Evolutionary conservation across 2,888 invertebrate genomes (phyloP), one percentile per base, ranked within the genome.

Genomic region (Catocala sponsa): DNA sequence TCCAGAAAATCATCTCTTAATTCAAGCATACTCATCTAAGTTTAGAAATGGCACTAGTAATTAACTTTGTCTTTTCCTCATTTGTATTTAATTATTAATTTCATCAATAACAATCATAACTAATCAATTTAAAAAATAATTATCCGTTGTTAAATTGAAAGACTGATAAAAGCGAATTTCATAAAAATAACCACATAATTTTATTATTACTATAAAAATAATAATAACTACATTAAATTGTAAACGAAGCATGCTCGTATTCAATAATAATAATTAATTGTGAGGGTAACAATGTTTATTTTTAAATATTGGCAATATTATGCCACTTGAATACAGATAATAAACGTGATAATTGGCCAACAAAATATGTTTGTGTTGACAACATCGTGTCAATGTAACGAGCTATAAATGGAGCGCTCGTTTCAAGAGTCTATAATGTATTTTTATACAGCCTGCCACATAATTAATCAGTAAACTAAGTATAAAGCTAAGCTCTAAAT

Each of bases 131-230:
- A 60, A 58, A 68, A 69, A 51, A 68, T 58, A 59, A 58, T 69
- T 60, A 73, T 65, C 65, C 65, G 72, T 69, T 69, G 48, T 69
- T 76, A 72, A 76, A 74, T 72, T 74, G 84, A 88, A 92, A 92
- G 92, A 92, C 92, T 92, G 92, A 92, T 88, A 85, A 89, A 91
- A 91, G 90, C 92, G 92, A 92, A 91, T 92, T 92, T 91, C 83
- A 80, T 80, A 80, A 84, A 80, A 80, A 68, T 59, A 72, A 35
- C 12, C 77, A 72, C 73, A 78, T 78, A 82, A 80, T 72, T 75
- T 73, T 70, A 79, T 74, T 70, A 79, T 77, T 76, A 74, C 74
- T 53, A 44, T 54, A 15, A 63, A 25, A 60, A 74, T 54, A 78
- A 70, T 67, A 74, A 79, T 78, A 74, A 80, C 77, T 76, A 75